Evolutionary conservation across 2,113 vertebrate species (phyloP).

Genomic region (Ochotona princeps): DNA sequence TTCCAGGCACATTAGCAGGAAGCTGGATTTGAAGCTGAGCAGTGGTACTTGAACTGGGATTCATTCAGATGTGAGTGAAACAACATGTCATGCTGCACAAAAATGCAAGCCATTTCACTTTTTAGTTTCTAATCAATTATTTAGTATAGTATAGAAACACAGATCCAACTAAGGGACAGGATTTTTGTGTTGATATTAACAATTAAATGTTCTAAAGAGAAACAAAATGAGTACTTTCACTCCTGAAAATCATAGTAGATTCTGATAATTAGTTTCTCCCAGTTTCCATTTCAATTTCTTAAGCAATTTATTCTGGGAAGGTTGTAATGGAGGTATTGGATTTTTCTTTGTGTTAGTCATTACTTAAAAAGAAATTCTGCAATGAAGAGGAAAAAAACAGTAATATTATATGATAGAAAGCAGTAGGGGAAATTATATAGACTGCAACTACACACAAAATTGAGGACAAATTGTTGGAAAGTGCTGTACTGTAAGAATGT

Average conservation of each 20-base stretch:
- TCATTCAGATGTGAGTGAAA: no score
- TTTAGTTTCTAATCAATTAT: slow-evolving; percentile 2
- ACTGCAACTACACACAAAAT: neutral
- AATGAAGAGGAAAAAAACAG: neutral
- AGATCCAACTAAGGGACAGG: neutral
- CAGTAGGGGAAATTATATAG: neutral
- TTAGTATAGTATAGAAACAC: neutral
- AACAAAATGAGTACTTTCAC: neutral
- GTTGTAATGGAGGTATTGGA: neutral
- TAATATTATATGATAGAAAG: neutral
- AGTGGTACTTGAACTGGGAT: no score
- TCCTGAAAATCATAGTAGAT: neutral
- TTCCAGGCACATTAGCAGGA: no score
- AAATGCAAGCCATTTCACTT: neutral
- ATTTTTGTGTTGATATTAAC: neutral
- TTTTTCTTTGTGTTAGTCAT: neutral
- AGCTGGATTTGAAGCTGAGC: no score
- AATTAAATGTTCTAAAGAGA: neutral
- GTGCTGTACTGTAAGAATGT: neutral
- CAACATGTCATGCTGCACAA: no score
- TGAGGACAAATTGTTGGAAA: neutral
- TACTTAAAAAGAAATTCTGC: neutral
- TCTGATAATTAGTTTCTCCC: neutral
- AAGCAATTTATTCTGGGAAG: neutral
- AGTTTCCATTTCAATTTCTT: neutral